Base-by-base conservation (phyloP, 2,797 vertebrate genomes). In the Poeciliopsis paucimaculata region DNA sequence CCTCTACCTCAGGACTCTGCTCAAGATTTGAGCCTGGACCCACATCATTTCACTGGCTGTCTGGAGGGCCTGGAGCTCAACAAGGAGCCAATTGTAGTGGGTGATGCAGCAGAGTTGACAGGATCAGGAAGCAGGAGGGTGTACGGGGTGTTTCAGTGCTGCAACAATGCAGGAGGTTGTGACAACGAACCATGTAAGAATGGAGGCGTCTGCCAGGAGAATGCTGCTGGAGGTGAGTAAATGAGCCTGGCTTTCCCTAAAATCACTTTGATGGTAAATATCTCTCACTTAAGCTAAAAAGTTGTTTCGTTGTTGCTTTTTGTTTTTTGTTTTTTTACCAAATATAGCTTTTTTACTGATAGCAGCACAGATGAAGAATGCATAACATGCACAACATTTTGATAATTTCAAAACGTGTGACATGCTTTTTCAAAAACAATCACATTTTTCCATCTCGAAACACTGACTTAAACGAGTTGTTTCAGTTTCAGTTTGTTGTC, bases 141-240 rank as follows among this genome's bases (percentile, higher is more conserved):
- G 74, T 94, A 94, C 18, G 97, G 96, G 10, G 92, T 96, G 71
- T 95, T 93, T 83, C 95, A 95, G 71, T 99, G 98, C 76, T 99
- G 98, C 82, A 89, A 90, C 34, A 77, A 78, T 0, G 76, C 73
- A 0, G 94, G 92, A 0, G 89, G 85, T 82, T 99, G 98, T 75
- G 86, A 93, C 86, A 92, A 47, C 80, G 93, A 88, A 79, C 95
- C 96, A 0, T 99, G 98, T 89, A 93, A 95, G 88, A 97, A 98
- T 1, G 96, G 94, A 0, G 97, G 97, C 0, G 88, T 89, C 75
- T 99, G 98, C 70, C 91, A 93, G 0, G 96, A 97, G 91, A 90
- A 88, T 1, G 86, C 73, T 0, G 72, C 79, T 5, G 95, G 95
- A 96, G 98, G 98, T 99, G 91, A 55, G 94, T 16, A 5, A 73